Conservation (phyloP, 30 jellyfish, hydroid and myxozoan genomes). For the Clytia hemisphaerica region DNA sequence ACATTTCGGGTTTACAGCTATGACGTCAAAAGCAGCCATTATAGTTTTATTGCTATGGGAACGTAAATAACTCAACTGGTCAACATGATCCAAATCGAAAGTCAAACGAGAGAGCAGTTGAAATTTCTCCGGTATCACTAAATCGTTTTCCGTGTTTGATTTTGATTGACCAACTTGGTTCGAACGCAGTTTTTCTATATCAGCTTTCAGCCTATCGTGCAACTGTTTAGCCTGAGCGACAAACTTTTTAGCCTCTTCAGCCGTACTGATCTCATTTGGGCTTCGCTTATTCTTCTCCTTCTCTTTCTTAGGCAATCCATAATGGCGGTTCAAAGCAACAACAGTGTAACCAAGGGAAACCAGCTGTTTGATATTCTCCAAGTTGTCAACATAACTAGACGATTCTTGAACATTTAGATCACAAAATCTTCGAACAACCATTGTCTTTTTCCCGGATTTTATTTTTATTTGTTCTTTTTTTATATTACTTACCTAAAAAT, state of each 20-base stretch:
- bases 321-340: slow-evolving; percentile 17
- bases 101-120: slow-evolving; percentile 23
- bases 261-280: no score
- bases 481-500: no score
- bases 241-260: not conserved
- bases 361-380: slow-evolving; percentile 16
- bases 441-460: no score
- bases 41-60: not conserved
- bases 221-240: not conserved
- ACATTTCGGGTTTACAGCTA: slow-evolving; percentile 7
- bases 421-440: no score
- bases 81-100: slow-evolving; percentile 1
- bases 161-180: no score
- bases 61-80: slow-evolving; percentile 12
- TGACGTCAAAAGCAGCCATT: slow-evolving; percentile 15
- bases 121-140: slow-evolving; percentile 7
- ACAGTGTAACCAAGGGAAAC: slow-evolving; percentile 14
- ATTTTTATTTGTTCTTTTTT: no score
- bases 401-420: slow-evolving; percentile 24
- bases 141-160: not conserved
- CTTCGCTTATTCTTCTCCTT: not conserved
- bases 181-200: not conserved
- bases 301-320: not conserved
- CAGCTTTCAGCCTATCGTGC: not conserved
- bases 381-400: not conserved